These are phyloP conservation scores for Drosophila leonis DNA, from an alignment of 2,888 invertebrate genomes.

Conservation along the genomic window DNA sequence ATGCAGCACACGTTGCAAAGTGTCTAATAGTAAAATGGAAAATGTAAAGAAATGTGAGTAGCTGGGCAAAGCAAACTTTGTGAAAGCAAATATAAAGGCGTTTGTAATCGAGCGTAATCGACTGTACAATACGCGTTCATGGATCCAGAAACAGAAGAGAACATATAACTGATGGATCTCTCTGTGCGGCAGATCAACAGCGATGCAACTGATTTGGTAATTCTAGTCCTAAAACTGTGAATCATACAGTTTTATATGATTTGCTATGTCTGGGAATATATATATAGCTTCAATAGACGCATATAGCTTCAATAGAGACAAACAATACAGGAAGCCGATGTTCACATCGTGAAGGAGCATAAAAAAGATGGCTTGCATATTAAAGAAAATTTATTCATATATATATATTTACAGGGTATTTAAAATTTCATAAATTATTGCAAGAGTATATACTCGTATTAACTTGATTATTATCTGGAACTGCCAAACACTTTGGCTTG, in stretches of 20 bases:
- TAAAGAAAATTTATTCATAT: neutral
- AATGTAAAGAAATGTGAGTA: neutral
- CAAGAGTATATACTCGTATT: neutral
- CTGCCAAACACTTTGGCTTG: neutral
- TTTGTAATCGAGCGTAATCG: neutral
- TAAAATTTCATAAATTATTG: neutral
- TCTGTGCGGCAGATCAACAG: neutral
- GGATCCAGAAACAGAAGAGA: too few species aligned
- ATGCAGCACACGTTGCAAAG: neutral
- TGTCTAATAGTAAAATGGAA: neutral
- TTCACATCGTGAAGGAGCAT: too few species aligned
- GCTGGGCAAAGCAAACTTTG: neutral
- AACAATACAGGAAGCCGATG: too few species aligned
- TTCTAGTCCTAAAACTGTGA: too few species aligned
- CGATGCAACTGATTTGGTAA: neutral
- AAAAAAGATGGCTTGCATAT: too few species aligned
- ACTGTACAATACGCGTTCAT: neutral
- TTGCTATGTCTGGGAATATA: too few species aligned
- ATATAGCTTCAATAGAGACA: too few species aligned
- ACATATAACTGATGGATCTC: too few species aligned
- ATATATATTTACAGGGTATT: constrained; percentile 1
- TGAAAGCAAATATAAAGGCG: rapidly evolving
- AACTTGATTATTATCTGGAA: constrained; percentile 5
- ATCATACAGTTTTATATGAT: too few species aligned
- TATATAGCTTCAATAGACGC: too few species aligned